phyloP scores from a whole-genome alignment of 2,113 vertebrate species.

The Manacus vitellinus region DNA sequence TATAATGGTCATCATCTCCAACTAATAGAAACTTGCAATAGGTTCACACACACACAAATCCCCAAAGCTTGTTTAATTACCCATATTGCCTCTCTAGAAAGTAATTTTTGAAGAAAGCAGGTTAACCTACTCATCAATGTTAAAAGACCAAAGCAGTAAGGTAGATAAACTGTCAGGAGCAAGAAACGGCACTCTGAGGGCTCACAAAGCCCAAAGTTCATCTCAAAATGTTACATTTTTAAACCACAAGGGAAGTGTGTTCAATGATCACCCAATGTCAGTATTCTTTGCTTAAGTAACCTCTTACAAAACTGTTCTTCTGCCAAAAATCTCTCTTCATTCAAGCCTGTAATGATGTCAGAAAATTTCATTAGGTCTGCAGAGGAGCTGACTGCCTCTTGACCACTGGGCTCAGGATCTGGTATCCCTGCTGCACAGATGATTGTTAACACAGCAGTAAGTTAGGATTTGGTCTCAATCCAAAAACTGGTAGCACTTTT shows the following conservation, averaged over 20 bases:
- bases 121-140: background rate
- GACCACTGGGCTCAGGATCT: background rate
- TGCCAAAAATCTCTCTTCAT: slow-evolving; percentile 13
- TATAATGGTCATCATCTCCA: background rate
- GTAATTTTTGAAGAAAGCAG: background rate
- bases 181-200: background rate
- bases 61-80: background rate
- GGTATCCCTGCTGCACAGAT: background rate
- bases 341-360: background rate
- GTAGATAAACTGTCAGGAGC: background rate
- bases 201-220: background rate
- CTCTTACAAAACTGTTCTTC: background rate
- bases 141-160: background rate
- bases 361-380: background rate
- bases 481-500: background rate
- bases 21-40: background rate
- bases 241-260: background rate
- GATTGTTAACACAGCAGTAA: background rate
- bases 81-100: background rate
- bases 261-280: background rate
- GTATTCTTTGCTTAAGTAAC: slow-evolving; percentile 1
- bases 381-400: background rate
- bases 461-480: background rate
- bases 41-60: background rate
- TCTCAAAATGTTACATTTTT: background rate